Conservation (phyloP, 2,888 invertebrate species). For the Caenorhabditis sp. region DNA sequence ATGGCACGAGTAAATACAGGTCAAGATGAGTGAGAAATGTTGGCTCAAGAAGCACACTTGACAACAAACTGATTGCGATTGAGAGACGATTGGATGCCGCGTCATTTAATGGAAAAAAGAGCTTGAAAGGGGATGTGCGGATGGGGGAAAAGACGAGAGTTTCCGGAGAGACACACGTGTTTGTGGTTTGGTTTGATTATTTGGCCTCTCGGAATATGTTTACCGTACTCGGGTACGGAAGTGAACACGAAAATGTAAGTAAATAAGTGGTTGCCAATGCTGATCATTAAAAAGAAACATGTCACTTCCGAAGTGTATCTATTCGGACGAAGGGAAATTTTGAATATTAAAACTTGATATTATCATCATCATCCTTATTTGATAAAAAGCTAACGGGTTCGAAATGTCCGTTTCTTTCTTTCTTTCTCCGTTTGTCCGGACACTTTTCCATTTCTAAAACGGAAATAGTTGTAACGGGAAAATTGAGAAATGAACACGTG, state of each 20-base stretch:
- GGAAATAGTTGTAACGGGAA: no score
- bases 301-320: neutral
- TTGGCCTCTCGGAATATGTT: constrained; percentile 33
- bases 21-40: constrained; percentile 15
- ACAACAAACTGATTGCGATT: constrained; percentile 1
- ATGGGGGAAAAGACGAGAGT: neutral
- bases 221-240: constrained; percentile 31
- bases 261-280: neutral
- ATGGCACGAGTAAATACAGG: constrained; percentile 42
- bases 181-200: constrained; percentile 46
- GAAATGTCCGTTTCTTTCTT: no score
- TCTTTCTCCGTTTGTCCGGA: no score
- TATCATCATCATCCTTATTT: no score
- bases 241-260: constrained; percentile 8
- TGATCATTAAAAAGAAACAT: neutral
- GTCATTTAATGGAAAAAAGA: constrained; percentile 15
- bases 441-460: no score
- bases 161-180: constrained; percentile 9
- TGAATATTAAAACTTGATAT: no score
- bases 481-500: no score
- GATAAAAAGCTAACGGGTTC: no score
- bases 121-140: constrained; percentile 2
- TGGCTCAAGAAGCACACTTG: constrained; percentile 9
- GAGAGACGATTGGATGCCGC: constrained; percentile 11
- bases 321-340: no score